A percentile compares a stretch with the other conserved stretches of the same genome.
Evolutionary conservation across 30 jellyfish, hydroid and myxozoan species (phyloP).

Genomic region (Haliclystus octoradiatus): DNA sequence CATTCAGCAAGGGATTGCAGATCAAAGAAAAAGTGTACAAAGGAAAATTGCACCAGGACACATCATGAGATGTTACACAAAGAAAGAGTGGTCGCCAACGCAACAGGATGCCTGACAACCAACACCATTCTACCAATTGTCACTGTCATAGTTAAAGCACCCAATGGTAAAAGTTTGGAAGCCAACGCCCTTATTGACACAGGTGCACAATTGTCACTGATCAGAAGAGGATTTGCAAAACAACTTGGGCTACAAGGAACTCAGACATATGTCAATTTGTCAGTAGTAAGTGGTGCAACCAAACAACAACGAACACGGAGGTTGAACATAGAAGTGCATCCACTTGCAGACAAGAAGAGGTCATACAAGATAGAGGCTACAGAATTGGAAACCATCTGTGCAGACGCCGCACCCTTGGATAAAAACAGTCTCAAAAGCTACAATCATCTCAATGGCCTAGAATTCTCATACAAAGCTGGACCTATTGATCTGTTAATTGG

Average conservation of each 20-base stretch:
- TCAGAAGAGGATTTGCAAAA: slow-evolving; percentile 35
- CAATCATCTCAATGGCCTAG: slow-evolving; percentile 10
- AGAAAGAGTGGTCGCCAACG: slow-evolving; percentile 17
- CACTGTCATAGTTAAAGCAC: slow-evolving; percentile 2
- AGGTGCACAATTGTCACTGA: slow-evolving; percentile 51
- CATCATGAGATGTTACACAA: slow-evolving; percentile 38
- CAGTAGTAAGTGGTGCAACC: slow-evolving; percentile 51
- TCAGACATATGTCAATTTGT: slow-evolving; percentile 17
- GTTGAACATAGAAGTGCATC: slow-evolving; percentile 10
- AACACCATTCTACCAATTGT: slow-evolving; percentile 23
- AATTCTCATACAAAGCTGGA: slow-evolving; percentile 24
- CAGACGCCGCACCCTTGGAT: slow-evolving; percentile 16
- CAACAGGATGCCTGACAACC: too few species aligned
- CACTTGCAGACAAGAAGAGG: neutral
- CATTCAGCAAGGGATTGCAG: slow-evolving; percentile 30
- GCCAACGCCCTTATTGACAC: slow-evolving; percentile 45
- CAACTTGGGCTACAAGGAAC: slow-evolving; percentile 33
- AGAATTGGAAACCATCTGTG: slow-evolving; percentile 40
- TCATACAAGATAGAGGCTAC: slow-evolving; percentile 35
- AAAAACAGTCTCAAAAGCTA: slow-evolving; percentile 14
- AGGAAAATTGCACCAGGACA: slow-evolving; percentile 17
- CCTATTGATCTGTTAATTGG: slow-evolving; percentile 50
- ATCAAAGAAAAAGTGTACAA: slow-evolving; percentile 19
- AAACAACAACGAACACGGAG: slow-evolving; percentile 36
- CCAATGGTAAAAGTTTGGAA: slow-evolving; percentile 13